A percentile compares a stretch with the other conserved stretches of the same genome.
These are phyloP conservation scores for Daphoenositta chrysoptera DNA, from an alignment of 2,113 vertebrate genomes.

Conservation along the genomic window DNA sequence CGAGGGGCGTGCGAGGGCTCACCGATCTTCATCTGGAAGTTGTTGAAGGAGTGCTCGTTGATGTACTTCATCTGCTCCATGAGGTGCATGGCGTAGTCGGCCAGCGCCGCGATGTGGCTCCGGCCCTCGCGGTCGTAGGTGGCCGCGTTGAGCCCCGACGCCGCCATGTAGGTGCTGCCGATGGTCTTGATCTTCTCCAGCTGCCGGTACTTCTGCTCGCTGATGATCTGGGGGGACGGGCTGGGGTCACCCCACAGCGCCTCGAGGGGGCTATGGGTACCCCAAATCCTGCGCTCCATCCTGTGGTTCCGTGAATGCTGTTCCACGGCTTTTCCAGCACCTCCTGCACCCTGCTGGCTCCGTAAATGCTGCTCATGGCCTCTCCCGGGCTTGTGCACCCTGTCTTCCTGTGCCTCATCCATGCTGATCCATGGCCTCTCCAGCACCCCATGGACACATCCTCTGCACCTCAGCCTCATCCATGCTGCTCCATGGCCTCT, in stretches of 20 bases:
- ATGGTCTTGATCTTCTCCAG: conserved; percentile 98
- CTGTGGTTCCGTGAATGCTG: rapidly evolving
- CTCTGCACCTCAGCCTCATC: no score
- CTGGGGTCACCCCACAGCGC: neutral
- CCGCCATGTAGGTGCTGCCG: conserved; percentile 95
- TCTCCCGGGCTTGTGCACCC: no score
- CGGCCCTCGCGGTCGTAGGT: conserved; percentile 80
- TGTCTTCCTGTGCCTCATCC: no score
- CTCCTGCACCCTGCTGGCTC: neutral
- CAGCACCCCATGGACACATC: no score
- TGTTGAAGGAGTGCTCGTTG: conserved; percentile 39
- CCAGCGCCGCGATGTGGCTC: conserved; percentile 12
- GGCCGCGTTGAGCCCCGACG: conserved; percentile 89
- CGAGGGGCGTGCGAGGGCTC: neutral
- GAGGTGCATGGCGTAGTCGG: conserved; percentile 34
- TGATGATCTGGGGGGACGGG: neutral
- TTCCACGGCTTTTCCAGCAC: neutral
- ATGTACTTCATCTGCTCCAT: conserved; percentile 50
- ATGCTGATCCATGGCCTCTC: neutral
- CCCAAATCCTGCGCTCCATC: neutral
- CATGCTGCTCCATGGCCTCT: no score
- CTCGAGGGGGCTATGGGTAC: rapidly evolving
- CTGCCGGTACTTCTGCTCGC: conserved; percentile 73
- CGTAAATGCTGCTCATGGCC: neutral
- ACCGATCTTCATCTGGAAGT: conserved; percentile 41